These are phyloP conservation scores for Nezara viridula DNA, from an alignment of 2,888 invertebrate species.

Conservation along the genomic window DNA sequence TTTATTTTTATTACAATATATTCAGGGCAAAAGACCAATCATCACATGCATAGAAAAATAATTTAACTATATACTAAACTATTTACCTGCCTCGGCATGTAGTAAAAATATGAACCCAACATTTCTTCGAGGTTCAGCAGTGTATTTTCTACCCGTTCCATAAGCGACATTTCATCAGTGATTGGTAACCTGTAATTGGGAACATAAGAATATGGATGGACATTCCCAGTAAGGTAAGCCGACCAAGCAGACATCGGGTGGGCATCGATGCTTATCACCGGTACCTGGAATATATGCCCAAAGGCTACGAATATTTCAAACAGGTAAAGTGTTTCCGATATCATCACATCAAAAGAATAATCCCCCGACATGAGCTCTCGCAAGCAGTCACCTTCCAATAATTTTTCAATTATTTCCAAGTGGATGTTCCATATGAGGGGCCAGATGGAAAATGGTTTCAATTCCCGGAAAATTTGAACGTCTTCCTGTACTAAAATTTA, in stretches of 20 bases:
- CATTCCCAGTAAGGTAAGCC: conserved; percentile 61
- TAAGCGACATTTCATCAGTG: conserved; percentile 62
- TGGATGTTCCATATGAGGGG: neutral
- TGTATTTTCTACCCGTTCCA: conserved; percentile 60
- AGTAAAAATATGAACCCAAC: conserved; percentile 51
- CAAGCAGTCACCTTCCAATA: neutral
- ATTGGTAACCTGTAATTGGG: conserved; percentile 57
- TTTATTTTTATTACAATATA: too few species aligned
- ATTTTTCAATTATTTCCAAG: neutral
- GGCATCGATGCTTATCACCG: conserved; percentile 62
- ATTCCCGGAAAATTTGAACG: neutral
- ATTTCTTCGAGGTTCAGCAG: conserved; percentile 52
- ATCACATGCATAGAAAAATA: too few species aligned
- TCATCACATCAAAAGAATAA: conserved; percentile 63
- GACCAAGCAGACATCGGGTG: conserved; percentile 53
- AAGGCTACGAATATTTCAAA: conserved; percentile 63
- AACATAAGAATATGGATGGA: conserved; percentile 61
- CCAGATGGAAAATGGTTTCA: neutral
- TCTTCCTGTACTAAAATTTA: neutral
- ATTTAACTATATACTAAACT: too few species aligned
- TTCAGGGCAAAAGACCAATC: too few species aligned
- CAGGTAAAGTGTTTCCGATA: conserved; percentile 63
- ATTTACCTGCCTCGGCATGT: conserved; percentile 61
- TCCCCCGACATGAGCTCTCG: conserved; percentile 53
- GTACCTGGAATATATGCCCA: conserved; percentile 63